These are phyloP conservation scores for Pogonomyrmex californicus DNA, from an alignment of 1,140 invertebrate genomes.

Conservation along the genomic window DNA sequence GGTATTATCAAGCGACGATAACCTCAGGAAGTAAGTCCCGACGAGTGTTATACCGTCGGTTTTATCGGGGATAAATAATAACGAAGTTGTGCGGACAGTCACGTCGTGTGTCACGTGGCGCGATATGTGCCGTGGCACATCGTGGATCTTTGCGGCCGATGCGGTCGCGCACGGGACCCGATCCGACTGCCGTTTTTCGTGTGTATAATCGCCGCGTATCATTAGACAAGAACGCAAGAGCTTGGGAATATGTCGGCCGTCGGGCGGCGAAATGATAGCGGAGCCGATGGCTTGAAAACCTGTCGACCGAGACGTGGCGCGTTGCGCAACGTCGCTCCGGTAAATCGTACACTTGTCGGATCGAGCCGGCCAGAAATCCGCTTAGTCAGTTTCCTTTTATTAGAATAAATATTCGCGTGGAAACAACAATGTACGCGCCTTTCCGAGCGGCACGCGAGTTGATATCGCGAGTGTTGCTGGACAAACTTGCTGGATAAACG, in stretches of 20 bases:
- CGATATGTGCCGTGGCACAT: neutral
- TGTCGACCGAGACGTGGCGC: constrained; percentile 73
- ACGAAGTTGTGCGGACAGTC: neutral
- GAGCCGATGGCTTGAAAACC: constrained; percentile 71
- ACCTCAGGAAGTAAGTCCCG: constrained; percentile 34
- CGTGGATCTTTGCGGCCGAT: constrained; percentile 3
- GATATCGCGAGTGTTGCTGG: neutral
- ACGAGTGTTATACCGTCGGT: constrained; percentile 4
- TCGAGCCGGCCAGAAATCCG: constrained; percentile 62
- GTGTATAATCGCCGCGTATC: constrained; percentile 62
- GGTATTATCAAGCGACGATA: constrained; percentile 37
- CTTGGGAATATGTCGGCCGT: constrained; percentile 65
- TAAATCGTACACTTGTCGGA: constrained; percentile 67
- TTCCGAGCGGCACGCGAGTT: neutral
- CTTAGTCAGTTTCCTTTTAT: constrained; percentile 73
- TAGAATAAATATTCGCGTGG: constrained; percentile 65
- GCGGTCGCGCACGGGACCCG: constrained; percentile 40
- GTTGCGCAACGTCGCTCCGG: constrained; percentile 70
- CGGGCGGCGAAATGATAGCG: constrained; percentile 57
- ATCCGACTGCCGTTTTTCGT: constrained; percentile 47
- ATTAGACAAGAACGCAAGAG: constrained; percentile 57
- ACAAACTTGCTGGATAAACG: neutral
- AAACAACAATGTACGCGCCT: constrained; percentile 58
- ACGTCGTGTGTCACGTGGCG: constrained; percentile 42
- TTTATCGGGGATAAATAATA: constrained; percentile 51